These are phyloP conservation scores for Machimus atricapillus DNA, from an alignment of 2,888 invertebrate species.

Conservation along the genomic window DNA sequence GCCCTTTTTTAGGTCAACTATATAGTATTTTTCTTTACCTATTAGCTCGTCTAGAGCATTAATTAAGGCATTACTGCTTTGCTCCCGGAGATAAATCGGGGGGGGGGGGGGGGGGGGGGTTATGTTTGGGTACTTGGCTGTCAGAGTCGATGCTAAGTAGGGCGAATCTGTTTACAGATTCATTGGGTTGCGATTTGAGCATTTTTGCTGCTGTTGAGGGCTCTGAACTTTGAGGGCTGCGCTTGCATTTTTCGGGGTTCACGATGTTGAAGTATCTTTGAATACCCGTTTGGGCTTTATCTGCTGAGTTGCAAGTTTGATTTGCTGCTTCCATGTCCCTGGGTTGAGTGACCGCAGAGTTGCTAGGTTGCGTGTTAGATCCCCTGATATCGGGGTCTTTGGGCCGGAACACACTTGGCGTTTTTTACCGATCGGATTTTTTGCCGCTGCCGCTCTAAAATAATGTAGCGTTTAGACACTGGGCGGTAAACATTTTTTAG, in stretches of 20 bases:
- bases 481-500: too few relatives aligned
- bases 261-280: background rate
- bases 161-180: background rate
- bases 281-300: background rate
- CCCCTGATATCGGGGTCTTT: background rate
- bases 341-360: background rate
- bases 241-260: background rate
- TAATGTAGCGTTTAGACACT: too few relatives aligned
- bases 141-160: background rate
- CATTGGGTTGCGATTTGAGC: background rate
- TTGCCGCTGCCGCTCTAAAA: too few relatives aligned
- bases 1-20: background rate
- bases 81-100: background rate
- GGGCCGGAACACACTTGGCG: too few relatives aligned
- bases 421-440: too few relatives aligned
- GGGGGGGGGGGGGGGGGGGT: too few relatives aligned
- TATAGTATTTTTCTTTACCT: background rate
- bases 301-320: background rate
- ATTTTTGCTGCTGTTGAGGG: background rate
- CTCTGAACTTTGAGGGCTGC: background rate
- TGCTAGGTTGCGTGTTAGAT: background rate
- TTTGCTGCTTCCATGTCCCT: background rate
- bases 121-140: background rate
- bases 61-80: background rate
- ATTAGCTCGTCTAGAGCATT: background rate